A percentile compares a stretch with the other conserved stretches of the same genome.
Evolutionary conservation across 2,888 invertebrate species (phyloP).

Genomic region (Clusia tigrina): DNA sequence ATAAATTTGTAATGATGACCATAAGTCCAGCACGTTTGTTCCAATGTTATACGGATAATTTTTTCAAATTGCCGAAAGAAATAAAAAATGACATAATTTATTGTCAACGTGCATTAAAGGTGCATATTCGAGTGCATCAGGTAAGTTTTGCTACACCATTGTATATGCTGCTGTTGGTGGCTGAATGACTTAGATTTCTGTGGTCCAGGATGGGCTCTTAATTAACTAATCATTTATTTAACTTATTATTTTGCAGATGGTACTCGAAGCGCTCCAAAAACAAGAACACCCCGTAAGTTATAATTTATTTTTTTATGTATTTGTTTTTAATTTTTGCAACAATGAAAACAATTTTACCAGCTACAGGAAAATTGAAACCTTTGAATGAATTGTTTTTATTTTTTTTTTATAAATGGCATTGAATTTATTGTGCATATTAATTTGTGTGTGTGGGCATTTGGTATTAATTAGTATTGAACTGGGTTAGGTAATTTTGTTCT

Average conservation of each 20-base stretch:
- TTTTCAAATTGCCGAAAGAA: constrained; percentile 55
- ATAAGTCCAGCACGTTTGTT: constrained; percentile 32
- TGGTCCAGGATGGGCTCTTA: not conserved
- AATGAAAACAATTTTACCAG: too few relatives aligned
- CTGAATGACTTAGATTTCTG: constrained; percentile 8
- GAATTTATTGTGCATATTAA: too few relatives aligned
- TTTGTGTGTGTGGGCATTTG: too few relatives aligned
- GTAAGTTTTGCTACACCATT: constrained; percentile 47
- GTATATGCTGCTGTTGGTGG: not conserved
- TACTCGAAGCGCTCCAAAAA: constrained; percentile 52
- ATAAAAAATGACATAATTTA: constrained; percentile 61
- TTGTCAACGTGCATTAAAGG: constrained; percentile 59
- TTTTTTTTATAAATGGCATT: too few relatives aligned
- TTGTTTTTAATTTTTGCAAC: too few relatives aligned
- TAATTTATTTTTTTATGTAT: not conserved
- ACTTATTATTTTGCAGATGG: constrained; percentile 43
- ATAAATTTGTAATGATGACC: not conserved
- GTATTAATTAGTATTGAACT: too few relatives aligned
- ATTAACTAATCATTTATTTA: constrained; percentile 1
- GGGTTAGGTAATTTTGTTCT: too few relatives aligned
- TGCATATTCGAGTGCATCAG: constrained; percentile 60
- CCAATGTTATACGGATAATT: constrained; percentile 50
- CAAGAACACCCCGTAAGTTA: constrained; percentile 54
- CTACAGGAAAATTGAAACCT: too few relatives aligned
- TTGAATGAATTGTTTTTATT: not conserved